Base-by-base conservation (phyloP, 2,888 invertebrate species). In the Drosophila rubida region DNA sequence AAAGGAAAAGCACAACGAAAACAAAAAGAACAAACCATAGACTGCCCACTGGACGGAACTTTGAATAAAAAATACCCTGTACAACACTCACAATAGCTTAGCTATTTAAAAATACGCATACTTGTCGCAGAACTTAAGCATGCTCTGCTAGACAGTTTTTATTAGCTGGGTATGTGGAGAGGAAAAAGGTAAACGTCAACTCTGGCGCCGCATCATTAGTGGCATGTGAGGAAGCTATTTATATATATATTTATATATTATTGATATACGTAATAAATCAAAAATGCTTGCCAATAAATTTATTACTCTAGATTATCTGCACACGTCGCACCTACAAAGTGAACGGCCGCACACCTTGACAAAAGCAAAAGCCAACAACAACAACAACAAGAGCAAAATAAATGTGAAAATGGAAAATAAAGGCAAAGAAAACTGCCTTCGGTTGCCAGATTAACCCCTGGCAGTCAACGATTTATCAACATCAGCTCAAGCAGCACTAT, bases 241-340 rank as follows among this genome's bases (percentile, higher is more conserved):
- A 82, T 80, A 59, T 61, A 73, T 59, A 45, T 14, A 57, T 14
- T 14, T 50, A 69, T 62, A 32, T 74, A 67, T 86, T 84, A 83
- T 80, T 78, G 83, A 80, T 80, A 69, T 65, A 72, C 76, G 80
- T 75, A 86, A 86, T 84, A 86, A 84, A 84, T 84, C 84, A 84
- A 87, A 81, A 86, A 75, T 72, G 62, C 68, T 69, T 70, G 70
- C 75, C 84, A 86, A 84, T 86, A 84, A 86, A 86, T 86, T 79
- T 86, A 86, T 84, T 84, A 79, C 81, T 74, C 71, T 79, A 77
- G 84, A 86, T 84, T 77, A 86, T 83, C 72, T 76, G 65, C 67
- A 69, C 66, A 62, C 32, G 67, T 65, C 44, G 44, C 46, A 14
- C 51, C 16, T 30, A 41, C 49, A 23, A 27, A 13, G n/a, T 27